Evolutionary conservation across 2,888 invertebrate genomes (phyloP).

Genomic region (Laothoe populi): DNA sequence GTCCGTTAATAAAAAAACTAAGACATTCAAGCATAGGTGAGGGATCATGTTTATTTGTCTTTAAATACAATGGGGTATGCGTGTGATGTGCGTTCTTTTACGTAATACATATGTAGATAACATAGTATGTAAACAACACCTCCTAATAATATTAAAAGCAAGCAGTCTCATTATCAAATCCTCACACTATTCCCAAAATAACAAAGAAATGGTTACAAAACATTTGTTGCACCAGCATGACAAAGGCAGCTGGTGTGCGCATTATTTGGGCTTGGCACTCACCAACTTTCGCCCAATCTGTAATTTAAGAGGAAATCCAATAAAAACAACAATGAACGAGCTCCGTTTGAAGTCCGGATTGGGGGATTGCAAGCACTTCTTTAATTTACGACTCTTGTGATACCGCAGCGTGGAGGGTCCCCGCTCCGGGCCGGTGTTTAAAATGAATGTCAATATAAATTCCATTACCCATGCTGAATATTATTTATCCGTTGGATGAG

Average conservation of each 20-base stretch:
- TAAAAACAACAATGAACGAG: slow-evolving; percentile 29
- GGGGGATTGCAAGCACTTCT: slow-evolving; percentile 32
- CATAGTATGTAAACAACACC: neutral
- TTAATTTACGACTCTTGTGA: slow-evolving; percentile 36
- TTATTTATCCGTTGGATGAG: slow-evolving; percentile 47
- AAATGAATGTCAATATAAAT: slow-evolving; percentile 45
- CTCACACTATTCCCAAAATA: neutral
- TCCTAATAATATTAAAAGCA: neutral
- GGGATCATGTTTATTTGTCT: too few relatives aligned
- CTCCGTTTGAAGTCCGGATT: slow-evolving; percentile 15
- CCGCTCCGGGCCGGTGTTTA: slow-evolving; percentile 33
- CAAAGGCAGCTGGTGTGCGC: neutral
- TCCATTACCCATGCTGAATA: slow-evolving; percentile 41
- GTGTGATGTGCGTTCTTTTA: too few relatives aligned
- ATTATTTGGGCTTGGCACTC: slow-evolving; percentile 22
- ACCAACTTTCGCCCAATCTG: slow-evolving; percentile 22
- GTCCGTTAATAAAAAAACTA: too few relatives aligned
- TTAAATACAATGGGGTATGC: too few relatives aligned
- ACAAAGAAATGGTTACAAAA: slow-evolving; percentile 3
- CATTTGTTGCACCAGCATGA: neutral
- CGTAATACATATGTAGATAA: too few relatives aligned
- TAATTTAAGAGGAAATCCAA: slow-evolving; percentile 27
- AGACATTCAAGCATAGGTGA: too few relatives aligned
- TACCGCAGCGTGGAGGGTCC: slow-evolving; percentile 28
- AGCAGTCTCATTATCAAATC: neutral